Evolutionary conservation across 2,888 invertebrate genomes (phyloP).

Genomic region (Willowsia nigromaculata): DNA sequence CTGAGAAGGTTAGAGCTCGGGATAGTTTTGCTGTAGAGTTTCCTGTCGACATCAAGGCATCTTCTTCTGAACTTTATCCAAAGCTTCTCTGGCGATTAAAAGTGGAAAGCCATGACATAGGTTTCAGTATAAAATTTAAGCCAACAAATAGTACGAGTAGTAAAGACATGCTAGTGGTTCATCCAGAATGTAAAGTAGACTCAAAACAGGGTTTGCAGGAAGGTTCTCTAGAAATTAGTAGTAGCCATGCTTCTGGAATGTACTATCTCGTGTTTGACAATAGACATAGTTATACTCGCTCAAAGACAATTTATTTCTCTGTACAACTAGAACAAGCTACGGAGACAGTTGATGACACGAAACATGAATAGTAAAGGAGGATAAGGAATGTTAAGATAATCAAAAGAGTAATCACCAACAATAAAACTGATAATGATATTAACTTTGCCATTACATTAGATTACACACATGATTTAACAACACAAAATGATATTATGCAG

Average conservation of each 20-base stretch:
- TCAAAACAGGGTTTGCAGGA: conserved; percentile 42
- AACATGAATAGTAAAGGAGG: background rate
- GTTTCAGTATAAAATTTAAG: conserved; percentile 40
- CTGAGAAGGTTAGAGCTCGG: conserved; percentile 39
- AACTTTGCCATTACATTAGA: too few species aligned
- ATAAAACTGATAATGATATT: background rate
- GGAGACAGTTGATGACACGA: background rate
- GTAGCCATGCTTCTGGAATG: conserved; percentile 5
- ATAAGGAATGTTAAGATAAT: background rate
- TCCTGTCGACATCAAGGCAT: background rate
- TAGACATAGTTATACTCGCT: conserved; percentile 48
- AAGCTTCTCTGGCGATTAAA: conserved; percentile 48
- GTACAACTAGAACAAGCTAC: conserved; percentile 16
- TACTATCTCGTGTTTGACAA: conserved; percentile 70
- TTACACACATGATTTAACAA: too few species aligned
- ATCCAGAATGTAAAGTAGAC: conserved; percentile 19
- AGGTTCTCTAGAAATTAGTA: conserved; percentile 17
- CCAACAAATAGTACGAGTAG: background rate
- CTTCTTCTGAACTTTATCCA: background rate
- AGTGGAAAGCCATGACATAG: conserved; percentile 57
- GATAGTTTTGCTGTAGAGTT: conserved; percentile 43
- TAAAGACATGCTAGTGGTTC: background rate
- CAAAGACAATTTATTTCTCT: conserved; percentile 61
- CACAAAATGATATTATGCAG: background rate
- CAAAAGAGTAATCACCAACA: background rate